Evolutionary conservation across 37 sponge, comb jelly and placozoan genomes (phyloP).

Genomic region (Ephydatia muelleri): DNA sequence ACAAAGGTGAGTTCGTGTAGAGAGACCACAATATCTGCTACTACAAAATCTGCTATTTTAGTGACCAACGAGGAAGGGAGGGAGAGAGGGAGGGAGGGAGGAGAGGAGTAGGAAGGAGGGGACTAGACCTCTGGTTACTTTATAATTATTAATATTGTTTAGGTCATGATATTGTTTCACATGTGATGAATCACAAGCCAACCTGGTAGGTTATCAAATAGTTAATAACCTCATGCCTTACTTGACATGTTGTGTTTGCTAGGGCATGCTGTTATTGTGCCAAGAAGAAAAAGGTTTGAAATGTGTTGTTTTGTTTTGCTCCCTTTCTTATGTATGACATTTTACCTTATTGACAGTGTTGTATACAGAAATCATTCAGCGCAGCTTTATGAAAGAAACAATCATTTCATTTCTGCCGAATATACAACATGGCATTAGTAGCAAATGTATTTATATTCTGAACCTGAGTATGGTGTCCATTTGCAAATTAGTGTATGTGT

Average conservation of each 20-base stretch:
- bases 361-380: neutral
- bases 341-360: neutral
- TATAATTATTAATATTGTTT: neutral
- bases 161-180: slow-evolving; percentile 48
- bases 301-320: neutral
- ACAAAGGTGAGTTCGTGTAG: slow-evolving; percentile 60
- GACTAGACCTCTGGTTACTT: no score
- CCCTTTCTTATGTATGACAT: neutral
- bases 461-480: no score
- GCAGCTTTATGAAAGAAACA: no score
- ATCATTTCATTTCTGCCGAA: no score
- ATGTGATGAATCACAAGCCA: slow-evolving; percentile 56
- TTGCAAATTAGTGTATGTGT: no score
- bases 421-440: no score
- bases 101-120: no score
- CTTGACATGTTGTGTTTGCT: neutral
- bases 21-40: neutral
- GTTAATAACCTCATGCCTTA: neutral
- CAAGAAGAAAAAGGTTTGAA: slow-evolving; percentile 57
- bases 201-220: slow-evolving; percentile 39
- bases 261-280: slow-evolving; percentile 83
- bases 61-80: no score
- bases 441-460: no score
- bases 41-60: neutral
- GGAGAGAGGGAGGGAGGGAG: no score